These are phyloP conservation scores for Luffia ferchaultella DNA, from an alignment of 2,888 invertebrate species.

Conservation along the genomic window DNA sequence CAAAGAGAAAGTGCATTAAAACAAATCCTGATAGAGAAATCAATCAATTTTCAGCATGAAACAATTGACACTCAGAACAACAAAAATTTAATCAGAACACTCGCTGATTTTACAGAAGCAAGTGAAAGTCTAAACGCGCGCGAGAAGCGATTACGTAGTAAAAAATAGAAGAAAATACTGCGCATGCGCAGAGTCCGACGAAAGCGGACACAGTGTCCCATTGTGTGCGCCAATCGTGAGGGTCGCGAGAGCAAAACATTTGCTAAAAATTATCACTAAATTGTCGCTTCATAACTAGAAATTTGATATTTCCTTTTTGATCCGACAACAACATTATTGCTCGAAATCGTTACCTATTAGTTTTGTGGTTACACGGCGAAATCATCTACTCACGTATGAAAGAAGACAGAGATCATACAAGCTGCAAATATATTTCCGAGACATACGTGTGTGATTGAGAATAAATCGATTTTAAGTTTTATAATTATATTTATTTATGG, in stretches of 20 bases:
- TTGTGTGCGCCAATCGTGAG: constrained; percentile 26
- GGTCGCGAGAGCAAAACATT: constrained; percentile 21
- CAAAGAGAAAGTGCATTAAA: too few species aligned
- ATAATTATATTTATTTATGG: too few species aligned
- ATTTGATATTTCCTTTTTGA: too few species aligned
- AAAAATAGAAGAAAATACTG: constrained; percentile 14
- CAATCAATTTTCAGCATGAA: constrained; percentile 29
- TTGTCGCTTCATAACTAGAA: constrained; percentile 1
- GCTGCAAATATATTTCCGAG: too few species aligned
- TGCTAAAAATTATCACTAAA: constrained; percentile 3
- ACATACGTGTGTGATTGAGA: too few species aligned
- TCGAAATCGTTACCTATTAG: too few species aligned
- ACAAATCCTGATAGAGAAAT: constrained; percentile 17
- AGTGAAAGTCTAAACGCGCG: constrained; percentile 36
- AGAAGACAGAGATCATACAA: too few species aligned
- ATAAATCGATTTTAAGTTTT: too few species aligned
- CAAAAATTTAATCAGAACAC: constrained; percentile 12
- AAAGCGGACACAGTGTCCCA: constrained; percentile 18
- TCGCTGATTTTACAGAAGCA: constrained; percentile 35
- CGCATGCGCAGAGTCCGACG: not conserved
- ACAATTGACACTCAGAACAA: constrained; percentile 17
- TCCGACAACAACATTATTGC: too few species aligned
- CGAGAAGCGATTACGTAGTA: constrained; percentile 23
- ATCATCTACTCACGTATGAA: not conserved
- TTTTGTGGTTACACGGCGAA: not conserved